Base-by-base conservation (phyloP, 2,888 invertebrate species). In the Vesta saturnalis region DNA sequence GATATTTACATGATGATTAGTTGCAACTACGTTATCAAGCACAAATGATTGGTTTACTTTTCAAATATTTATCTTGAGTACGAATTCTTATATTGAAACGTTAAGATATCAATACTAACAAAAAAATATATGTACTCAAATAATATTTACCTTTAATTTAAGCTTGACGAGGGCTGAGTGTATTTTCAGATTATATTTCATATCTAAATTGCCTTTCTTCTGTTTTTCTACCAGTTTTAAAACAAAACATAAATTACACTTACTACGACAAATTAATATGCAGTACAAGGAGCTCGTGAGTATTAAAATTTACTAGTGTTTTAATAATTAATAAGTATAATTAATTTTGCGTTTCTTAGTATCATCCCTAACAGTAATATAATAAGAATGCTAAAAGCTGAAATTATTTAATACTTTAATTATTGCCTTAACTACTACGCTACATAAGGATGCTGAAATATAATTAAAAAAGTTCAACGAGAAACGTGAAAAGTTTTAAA, bases 1-100 rank as follows among this genome's bases (percentile, higher is more conserved):
- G 55, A 60, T 63, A 65, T 68, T 68, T 68, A 68, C 63, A 68
- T 63, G 63, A 68, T 68, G 68, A 68, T 68, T 68, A 64, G 68
- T 68, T 49, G 49, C 35, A 64, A 63, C 64, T 64, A 21, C 39
- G 39, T 52, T 58, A 67, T 67, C 59, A 56, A 56, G 15, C 21
- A 22, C 19, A 22, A 1, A 54, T 19, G 39, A 23, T 23, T 5
- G 8, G 23, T 8, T 23, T 8, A 23, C 23, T 23, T 23, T 23
- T 6, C 39, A 39, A 39, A 39, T 39, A 39, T 39, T 39, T 39
- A 39, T 39, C n/a, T 39, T 39, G 39, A 10, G 39, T 39, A 8
- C 3, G 3, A n/a, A n/a, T n/a, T 39, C 8, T 39, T 12, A 39
- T 39, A 39, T 39, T 39, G 39, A n/a, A n/a, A 39, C n/a, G 12